Percentiles rank a stretch among this genome's conserved stretches.
phyloP scores from a whole-genome alignment of 1,140 invertebrate species.

The Diuraphis noxia region DNA sequence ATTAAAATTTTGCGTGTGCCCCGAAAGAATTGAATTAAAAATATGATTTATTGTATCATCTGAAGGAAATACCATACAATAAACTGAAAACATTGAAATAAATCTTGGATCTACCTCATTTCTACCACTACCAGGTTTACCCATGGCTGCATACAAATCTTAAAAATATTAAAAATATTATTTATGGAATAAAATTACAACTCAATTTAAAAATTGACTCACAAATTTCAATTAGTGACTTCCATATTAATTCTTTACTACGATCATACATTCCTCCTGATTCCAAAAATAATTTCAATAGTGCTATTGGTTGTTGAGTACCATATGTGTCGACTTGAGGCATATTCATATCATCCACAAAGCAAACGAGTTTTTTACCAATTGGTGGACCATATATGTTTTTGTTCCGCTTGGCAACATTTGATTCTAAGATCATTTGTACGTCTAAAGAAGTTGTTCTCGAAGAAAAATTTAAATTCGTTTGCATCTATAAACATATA shows the following conservation, averaged over 20 bases:
- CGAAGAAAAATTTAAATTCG: constrained; percentile 88
- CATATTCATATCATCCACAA: constrained; percentile 95
- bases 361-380: constrained; percentile 83
- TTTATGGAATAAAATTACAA: neutral
- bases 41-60: constrained; percentile 79
- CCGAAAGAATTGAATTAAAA: constrained; percentile 78
- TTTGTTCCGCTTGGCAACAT: constrained; percentile 85
- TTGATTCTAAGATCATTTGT: constrained; percentile 81
- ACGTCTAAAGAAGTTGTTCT: constrained; percentile 86
- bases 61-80: constrained; percentile 81
- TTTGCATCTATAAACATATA: constrained; percentile 63
- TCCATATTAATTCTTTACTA: constrained; percentile 89
- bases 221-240: constrained; percentile 79
- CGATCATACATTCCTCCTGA: constrained; percentile 83
- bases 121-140: constrained; percentile 79
- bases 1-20: constrained; percentile 74
- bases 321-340: constrained; percentile 84
- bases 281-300: constrained; percentile 84
- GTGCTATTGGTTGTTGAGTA: constrained; percentile 88
- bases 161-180: neutral
- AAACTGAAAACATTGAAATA: constrained; percentile 63
- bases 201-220: constrained; percentile 55
- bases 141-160: constrained; percentile 80
- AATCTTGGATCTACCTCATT: constrained; percentile 83
- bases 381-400: constrained; percentile 81